A percentile compares a stretch with the other conserved stretches of the same genome.
phyloP scores from a whole-genome alignment of 2,888 invertebrate species.

The Drosophila siamana region DNA sequence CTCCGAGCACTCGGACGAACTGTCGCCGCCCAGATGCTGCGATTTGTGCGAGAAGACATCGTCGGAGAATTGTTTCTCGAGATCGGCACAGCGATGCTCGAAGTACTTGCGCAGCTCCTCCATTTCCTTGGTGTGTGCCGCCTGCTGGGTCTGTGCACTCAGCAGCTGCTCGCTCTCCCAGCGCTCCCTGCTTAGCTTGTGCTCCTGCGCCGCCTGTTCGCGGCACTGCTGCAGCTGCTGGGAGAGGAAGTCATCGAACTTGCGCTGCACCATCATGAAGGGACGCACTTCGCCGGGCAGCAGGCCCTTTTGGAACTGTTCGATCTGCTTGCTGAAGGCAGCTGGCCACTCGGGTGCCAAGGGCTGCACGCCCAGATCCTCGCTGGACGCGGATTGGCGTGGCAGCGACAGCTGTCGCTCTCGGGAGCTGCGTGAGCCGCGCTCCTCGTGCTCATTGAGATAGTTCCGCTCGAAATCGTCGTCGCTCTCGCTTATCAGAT shows the following conservation, averaged over 20 bases:
- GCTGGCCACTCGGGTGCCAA: constrained; percentile 62
- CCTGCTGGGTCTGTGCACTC: constrained; percentile 88
- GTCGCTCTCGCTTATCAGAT: constrained; percentile 85
- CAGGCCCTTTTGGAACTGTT: constrained; percentile 84
- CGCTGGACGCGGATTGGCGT: constrained; percentile 51
- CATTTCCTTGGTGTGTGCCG: constrained; percentile 91
- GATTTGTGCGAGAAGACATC: constrained; percentile 90
- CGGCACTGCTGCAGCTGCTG: constrained; percentile 87
- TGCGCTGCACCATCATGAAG: constrained; percentile 86
- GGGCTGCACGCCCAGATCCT: constrained; percentile 50
- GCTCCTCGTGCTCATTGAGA: constrained; percentile 83
- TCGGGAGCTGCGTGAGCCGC: constrained; percentile 79
- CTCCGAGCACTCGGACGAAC: constrained; percentile 83
- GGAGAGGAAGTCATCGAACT: constrained; percentile 87
- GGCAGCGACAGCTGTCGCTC: constrained; percentile 81
- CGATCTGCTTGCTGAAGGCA: constrained; percentile 84
- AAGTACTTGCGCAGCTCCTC: constrained; percentile 92
- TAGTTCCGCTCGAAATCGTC: constrained; percentile 84
- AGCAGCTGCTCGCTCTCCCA: constrained; percentile 87
- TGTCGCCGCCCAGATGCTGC: constrained; percentile 87
- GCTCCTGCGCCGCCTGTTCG: constrained; percentile 81
- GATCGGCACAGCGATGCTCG: constrained; percentile 91
- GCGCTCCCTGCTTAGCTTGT: constrained; percentile 82
- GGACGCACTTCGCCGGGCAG: constrained; percentile 84
- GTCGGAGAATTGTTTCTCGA: constrained; percentile 91